These are phyloP conservation scores for Lucilia sericata DNA, from an alignment of 1,140 invertebrate species.

Conservation along the genomic window DNA sequence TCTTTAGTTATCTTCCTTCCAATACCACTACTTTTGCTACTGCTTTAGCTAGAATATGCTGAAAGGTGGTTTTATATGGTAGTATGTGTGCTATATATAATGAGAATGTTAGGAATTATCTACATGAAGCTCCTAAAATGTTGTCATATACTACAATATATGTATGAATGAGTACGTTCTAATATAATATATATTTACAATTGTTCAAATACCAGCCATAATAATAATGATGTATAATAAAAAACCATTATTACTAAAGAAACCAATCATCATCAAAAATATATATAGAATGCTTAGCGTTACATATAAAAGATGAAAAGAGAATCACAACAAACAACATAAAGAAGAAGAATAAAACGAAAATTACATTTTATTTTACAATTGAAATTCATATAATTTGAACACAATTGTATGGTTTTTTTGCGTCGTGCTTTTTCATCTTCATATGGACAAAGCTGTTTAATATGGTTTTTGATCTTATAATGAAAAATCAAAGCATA, in stretches of 20 bases:
- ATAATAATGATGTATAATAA: slow-evolving; percentile 3
- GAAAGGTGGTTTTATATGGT: neutral
- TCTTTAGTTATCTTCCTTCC: neutral
- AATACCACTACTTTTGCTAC: neutral
- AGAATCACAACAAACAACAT: neutral
- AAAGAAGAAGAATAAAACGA: neutral
- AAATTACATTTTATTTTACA: slow-evolving; percentile 20
- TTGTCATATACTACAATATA: neutral
- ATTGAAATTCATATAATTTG: slow-evolving; percentile 19
- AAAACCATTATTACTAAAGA: neutral
- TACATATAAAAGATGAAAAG: neutral
- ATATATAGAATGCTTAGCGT: neutral
- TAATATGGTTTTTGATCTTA: neutral
- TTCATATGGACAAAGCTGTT: neutral
- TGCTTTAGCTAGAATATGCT: neutral
- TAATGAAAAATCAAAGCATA: neutral
- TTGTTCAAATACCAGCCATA: neutral
- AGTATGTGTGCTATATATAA: neutral
- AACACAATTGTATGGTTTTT: neutral
- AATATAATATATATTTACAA: neutral
- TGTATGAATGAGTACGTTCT: neutral
- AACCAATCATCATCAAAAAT: slow-evolving; percentile 8
- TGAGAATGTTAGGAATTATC: neutral
- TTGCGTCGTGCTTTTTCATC: neutral
- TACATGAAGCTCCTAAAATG: slow-evolving; percentile 9